A percentile compares a stretch with the other conserved stretches of the same genome.
Evolutionary conservation across 2,888 invertebrate genomes (phyloP).

Genomic region (Scaptodrosophila latifasciaeformis): DNA sequence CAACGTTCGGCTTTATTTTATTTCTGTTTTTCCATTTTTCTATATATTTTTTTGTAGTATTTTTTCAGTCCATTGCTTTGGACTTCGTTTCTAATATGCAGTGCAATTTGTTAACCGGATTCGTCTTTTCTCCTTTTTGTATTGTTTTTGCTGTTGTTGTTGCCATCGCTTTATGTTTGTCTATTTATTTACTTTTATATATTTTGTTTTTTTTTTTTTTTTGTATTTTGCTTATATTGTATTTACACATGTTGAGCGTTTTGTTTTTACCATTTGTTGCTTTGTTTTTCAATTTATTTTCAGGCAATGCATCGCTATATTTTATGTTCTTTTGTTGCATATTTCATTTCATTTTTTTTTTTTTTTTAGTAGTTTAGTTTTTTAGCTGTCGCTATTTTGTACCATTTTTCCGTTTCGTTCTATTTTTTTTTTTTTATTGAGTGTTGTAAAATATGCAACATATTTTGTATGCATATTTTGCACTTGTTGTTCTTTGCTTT

Average conservation of each 20-base stretch:
- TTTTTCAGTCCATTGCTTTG: slow-evolving; percentile 30
- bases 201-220: slow-evolving; percentile 15
- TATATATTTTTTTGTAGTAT: not conserved
- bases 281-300: slow-evolving; percentile 58
- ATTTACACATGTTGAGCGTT: too few species aligned
- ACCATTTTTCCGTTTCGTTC: slow-evolving; percentile 10
- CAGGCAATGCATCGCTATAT: slow-evolving; percentile 23
- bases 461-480: slow-evolving; percentile 59
- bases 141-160: not conserved
- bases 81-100: slow-evolving; percentile 63
- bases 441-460: slow-evolving; percentile 60
- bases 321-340: slow-evolving; percentile 62
- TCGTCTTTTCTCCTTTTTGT: slow-evolving; percentile 14
- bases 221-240: not conserved
- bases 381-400: slow-evolving; percentile 33
- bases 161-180: too few species aligned
- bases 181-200: too few species aligned
- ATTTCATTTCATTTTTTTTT: slow-evolving; percentile 56
- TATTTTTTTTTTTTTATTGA: slow-evolving; percentile 36
- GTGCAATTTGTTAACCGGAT: slow-evolving; percentile 61
- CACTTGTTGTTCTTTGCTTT: too few species aligned
- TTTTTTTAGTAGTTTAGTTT: slow-evolving; percentile 45
- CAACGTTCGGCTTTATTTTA: too few species aligned
- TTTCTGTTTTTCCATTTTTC: not conserved
- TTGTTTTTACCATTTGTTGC: slow-evolving; percentile 56